Conservation (phyloP, 2,113 vertebrate genomes). For the Empidonax alnorum region DNA sequence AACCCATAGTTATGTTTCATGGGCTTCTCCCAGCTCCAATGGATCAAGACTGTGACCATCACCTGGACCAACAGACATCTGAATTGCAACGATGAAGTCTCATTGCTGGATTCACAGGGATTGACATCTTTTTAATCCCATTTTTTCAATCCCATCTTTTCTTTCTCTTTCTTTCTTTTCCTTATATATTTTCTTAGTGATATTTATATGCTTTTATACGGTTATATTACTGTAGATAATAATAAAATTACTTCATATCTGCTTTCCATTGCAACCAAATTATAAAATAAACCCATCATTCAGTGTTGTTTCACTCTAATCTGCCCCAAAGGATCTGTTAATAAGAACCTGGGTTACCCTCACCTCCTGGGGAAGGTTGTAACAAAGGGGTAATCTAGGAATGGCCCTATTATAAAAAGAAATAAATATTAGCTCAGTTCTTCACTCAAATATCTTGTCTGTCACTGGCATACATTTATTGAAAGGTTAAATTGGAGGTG, state of each 20-base stretch:
- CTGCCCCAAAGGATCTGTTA: neutral
- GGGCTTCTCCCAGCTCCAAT: fast-evolving
- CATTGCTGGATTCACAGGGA: fast-evolving
- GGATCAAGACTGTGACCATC: neutral
- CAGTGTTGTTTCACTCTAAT: neutral
- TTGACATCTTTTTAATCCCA: neutral
- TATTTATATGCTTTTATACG: neutral
- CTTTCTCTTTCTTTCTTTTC: neutral
- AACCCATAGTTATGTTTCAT: neutral
- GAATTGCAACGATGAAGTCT: neutral
- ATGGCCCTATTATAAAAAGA: neutral
- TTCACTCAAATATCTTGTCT: neutral
- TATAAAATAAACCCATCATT: neutral
- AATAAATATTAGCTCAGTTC: neutral
- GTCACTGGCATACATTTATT: neutral
- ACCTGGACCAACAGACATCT: neutral
- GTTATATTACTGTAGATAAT: neutral
- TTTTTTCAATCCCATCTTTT: neutral
- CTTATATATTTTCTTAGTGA: neutral
- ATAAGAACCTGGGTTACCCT: neutral
- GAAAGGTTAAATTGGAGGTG: conserved; percentile 55
- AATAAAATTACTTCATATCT: neutral
- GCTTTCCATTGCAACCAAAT: neutral
- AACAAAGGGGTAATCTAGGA: neutral
- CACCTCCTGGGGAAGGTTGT: neutral